Evolutionary conservation across 2,113 vertebrate genomes (phyloP), one percentile per base, ranked within the genome.

Genomic region (Gadus chalcogrammus): DNA sequence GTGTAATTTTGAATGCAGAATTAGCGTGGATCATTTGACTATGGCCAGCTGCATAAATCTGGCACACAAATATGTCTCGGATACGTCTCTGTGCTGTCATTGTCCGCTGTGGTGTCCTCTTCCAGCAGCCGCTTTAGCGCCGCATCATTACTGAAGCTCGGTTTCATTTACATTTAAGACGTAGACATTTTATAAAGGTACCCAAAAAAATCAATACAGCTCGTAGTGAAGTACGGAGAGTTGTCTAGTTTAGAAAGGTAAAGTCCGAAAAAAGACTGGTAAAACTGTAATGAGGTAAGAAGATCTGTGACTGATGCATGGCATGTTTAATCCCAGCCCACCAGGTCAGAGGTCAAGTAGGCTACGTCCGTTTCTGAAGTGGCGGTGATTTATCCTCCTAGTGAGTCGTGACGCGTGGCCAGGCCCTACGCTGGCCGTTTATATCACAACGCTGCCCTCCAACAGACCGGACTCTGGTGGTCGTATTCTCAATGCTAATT

Each of bases 211-310:
- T 4, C 31, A 31, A 31, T 31, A 31, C 2, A 48, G 42, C 6
- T 9, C 42, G 6, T 48, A 31, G 42, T 48, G 42, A 48, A 31
- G 31, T 31, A 31, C 5, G 3, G 31, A 31, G 31, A 3, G 31
- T 31, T 55, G 52, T 55, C 12, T 55, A 16, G 4, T 55, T 55
- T 16, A 55, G 52, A 7, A 55, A 55, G 5, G 16, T 58, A 9
- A 58, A 17, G 1, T 5, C 55, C 1, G 4, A 58, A 58, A 58
- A 17, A 17, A 58, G 5, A 58, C 55, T 2, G 42, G 12, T 72
- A 64, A 70, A 20, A 52, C 42, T 67, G 56, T 63, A 72, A 78
- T 58, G 59, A 71, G 13, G 20, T 75, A 56, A 75, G 22, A 71
- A 63, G 35, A 64, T 18, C n/a, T 38, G 38, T 62, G 42, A 28